These are phyloP conservation scores for Hydraecia micacea DNA, from an alignment of 2,888 invertebrate genomes.

Conservation along the genomic window DNA sequence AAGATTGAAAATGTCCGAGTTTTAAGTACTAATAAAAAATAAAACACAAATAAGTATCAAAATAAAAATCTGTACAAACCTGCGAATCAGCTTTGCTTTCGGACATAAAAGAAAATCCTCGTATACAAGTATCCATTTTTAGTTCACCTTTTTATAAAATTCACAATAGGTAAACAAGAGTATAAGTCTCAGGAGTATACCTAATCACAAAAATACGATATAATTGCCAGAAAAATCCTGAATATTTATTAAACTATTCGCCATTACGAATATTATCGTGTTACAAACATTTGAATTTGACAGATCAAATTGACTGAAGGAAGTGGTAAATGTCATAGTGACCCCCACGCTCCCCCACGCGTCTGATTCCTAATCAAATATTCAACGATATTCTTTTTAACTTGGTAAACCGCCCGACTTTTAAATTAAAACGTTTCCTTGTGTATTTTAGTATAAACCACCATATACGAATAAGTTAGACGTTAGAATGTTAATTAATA, in stretches of 20 bases:
- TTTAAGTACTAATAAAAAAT: slow-evolving; percentile 4
- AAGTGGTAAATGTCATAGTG: slow-evolving; percentile 22
- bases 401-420: neutral
- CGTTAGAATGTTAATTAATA: neutral
- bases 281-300: slow-evolving; percentile 63
- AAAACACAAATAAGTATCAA: neutral
- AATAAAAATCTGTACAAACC: slow-evolving; percentile 69
- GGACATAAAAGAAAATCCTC: slow-evolving; percentile 85
- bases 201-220: slow-evolving; percentile 54
- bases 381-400: slow-evolving; percentile 9
- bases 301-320: slow-evolving; percentile 38
- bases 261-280: slow-evolving; percentile 49
- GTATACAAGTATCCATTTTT: slow-evolving; percentile 76
- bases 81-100: slow-evolving; percentile 77
- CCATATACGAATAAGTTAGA: neutral
- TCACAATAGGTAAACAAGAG: slow-evolving; percentile 48
- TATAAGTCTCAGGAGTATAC: slow-evolving; percentile 6
- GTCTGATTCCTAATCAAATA: slow-evolving; percentile 9
- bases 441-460: neutral
- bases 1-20: slow-evolving; percentile 3
- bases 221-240: slow-evolving; percentile 51
- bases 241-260: slow-evolving; percentile 45
- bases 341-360: too few relatives aligned
- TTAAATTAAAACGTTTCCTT: neutral
- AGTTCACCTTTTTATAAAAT: slow-evolving; percentile 32